Evolutionary conservation across 2,797 vertebrate species (phyloP).

Genomic region (Bryconaethiops microstoma): DNA sequence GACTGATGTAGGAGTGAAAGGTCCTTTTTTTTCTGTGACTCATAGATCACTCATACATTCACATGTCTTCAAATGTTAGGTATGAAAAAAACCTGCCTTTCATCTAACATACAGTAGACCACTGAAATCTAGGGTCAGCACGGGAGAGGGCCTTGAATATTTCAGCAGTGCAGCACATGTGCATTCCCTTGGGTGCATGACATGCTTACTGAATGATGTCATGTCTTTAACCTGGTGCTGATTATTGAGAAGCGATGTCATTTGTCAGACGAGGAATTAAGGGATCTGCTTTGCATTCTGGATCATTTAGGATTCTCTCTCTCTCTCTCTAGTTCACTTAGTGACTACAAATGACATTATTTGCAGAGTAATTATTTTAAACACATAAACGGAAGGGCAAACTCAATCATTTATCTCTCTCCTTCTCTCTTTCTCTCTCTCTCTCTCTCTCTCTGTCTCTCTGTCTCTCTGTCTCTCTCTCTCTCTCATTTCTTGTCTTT

Average conservation of each 20-base stretch:
- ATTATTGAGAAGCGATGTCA: constrained; percentile 62
- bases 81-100: constrained; percentile 2
- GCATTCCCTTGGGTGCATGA: constrained; percentile 44
- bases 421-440: too few relatives aligned
- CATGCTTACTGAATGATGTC: constrained; percentile 64
- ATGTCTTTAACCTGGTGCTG: constrained; percentile 57
- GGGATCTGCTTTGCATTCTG: constrained; percentile 20
- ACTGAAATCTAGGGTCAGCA: not conserved
- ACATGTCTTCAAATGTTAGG: not conserved
- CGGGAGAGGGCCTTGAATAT: constrained; percentile 61
- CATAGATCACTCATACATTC: constrained; percentile 21
- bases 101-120: not conserved
- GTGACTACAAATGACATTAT: not conserved
- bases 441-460: not conserved
- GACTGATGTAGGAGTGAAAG: constrained; percentile 35
- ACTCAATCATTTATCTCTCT: not conserved
- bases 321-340: not conserved
- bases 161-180: constrained; percentile 47
- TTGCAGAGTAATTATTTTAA: not conserved
- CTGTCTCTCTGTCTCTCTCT: not conserved
- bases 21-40: not conserved
- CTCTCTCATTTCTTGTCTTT: not conserved
- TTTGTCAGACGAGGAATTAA: constrained; percentile 40
- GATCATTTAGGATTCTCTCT: not conserved
- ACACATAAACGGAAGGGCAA: not conserved